Percentiles rank a stretch among this genome's conserved stretches.
Evolutionary conservation across 2,797 vertebrate species (phyloP).

Genomic region (Oophaga sylvatica): DNA sequence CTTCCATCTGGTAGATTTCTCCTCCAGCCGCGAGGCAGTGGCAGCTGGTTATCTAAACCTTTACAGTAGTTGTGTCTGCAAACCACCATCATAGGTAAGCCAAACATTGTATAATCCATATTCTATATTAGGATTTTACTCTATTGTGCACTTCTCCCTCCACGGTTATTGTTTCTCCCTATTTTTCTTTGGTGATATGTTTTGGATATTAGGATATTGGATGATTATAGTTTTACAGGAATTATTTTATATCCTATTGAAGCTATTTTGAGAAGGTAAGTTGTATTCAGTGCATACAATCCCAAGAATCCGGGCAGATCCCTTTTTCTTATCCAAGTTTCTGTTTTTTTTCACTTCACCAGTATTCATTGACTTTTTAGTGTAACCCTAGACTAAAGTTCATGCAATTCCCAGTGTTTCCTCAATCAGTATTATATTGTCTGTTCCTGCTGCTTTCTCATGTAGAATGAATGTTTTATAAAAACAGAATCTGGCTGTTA

Average conservation of each 20-base stretch:
- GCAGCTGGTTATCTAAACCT: too few species aligned
- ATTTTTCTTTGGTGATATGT: too few species aligned
- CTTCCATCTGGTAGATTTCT: too few species aligned
- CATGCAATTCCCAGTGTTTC: slow-evolving; percentile 7
- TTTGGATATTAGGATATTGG: background rate
- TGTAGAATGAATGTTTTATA: background rate
- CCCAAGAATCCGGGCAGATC: background rate
- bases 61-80: too few species aligned
- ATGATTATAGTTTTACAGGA: background rate
- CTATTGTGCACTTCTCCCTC: too few species aligned
- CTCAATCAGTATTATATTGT: slow-evolving; percentile 2
- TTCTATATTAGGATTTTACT: too few species aligned
- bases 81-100: too few species aligned
- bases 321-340: background rate
- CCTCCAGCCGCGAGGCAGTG: too few species aligned
- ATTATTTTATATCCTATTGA: background rate
- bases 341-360: background rate
- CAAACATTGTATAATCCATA: too few species aligned
- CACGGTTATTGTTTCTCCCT: too few species aligned
- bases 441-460: slow-evolving; percentile 1
- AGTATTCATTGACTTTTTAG: slow-evolving; percentile 7
- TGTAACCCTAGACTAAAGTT: background rate
- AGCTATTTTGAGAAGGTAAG: background rate
- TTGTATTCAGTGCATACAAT: too few species aligned
- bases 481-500: background rate